Evolutionary conservation across 2,113 vertebrate genomes (phyloP).

Genomic region (Antigone vipio): DNA sequence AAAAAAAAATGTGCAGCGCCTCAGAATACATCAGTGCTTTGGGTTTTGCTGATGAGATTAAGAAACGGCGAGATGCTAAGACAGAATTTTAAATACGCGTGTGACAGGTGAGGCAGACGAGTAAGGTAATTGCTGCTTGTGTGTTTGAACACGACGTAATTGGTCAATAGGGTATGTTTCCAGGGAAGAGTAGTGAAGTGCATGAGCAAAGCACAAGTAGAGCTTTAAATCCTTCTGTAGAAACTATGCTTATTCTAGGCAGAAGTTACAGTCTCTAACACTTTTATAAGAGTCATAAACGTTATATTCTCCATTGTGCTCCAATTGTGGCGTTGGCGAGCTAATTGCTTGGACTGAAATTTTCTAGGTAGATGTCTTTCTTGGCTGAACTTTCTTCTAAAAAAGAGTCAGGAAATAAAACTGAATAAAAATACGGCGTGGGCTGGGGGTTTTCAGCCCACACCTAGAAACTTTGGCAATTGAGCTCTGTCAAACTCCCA

Average conservation of each 20-base stretch:
- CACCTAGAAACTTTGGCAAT: background rate
- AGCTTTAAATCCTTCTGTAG: slow-evolving; percentile 21
- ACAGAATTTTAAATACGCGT: slow-evolving; percentile 26
- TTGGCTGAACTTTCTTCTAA: background rate
- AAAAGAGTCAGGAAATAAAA: background rate
- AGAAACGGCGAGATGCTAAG: background rate
- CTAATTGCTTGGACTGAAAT: slow-evolving; percentile 9
- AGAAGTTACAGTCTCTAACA: background rate
- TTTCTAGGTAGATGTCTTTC: background rate
- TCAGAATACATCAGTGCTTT: slow-evolving; percentile 15
- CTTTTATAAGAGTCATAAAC: background rate
- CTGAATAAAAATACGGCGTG: background rate
- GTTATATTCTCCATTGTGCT: background rate
- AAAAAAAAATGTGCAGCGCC: background rate
- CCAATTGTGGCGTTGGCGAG: background rate
- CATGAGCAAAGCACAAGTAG: background rate
- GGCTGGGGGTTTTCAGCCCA: background rate
- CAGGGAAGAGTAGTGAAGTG: background rate
- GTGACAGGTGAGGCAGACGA: slow-evolving; percentile 44
- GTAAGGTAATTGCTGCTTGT: slow-evolving; percentile 33
- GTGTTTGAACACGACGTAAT: slow-evolving; percentile 10
- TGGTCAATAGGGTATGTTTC: slow-evolving; percentile 43
- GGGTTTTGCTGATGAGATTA: slow-evolving; percentile 14
- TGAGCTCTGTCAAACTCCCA: background rate
- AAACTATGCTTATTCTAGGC: background rate